Evolutionary conservation across 2,888 invertebrate genomes (phyloP), one percentile per base, ranked within the genome.

Genomic region (Argyresthia goedartella): DNA sequence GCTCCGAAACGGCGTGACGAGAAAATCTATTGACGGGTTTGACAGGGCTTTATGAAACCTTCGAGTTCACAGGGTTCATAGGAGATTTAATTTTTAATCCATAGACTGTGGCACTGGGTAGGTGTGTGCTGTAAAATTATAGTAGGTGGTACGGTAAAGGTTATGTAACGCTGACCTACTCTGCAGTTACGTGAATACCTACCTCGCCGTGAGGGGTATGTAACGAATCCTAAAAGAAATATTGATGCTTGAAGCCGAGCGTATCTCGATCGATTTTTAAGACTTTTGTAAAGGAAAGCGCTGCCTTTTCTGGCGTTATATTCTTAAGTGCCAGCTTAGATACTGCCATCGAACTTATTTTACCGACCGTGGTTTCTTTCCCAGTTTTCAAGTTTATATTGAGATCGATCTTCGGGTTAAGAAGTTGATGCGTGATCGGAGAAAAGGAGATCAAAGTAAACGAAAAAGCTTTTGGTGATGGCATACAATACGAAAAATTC

Each of bases 131-230:
- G 9, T 25, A 25, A 6, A 4, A 25, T 25, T 50, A 50, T 8
- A n/a, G 43, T 25, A 50, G 34, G 16, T 34, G 45, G 25, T 51
- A 41, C 49, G 48, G 48, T 45, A 44, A 50, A 33, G 48, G 51
- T 56, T 56, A 54, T 53, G 54, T 56, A 56, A 56, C 50, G 42
- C 15, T 54, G 53, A 53, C 56, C 54, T 54, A 54, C 54, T 48
- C 36, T 34, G 13, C 15, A 36, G 25, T 25, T 33, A 33, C 46
- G 11, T 10, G 16, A 4, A 16, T 44, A 44, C 44, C 14, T 44
- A 44, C 16, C 16, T 16, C 10, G 44, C 16, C 3, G 25, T 39
- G 39, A 46, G 46, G 33, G 33, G 46, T 10, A 25, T 7, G 36
- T 48, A 34, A 47, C 48, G 36, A 36, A 48, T 14, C 48, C 36